phyloP scores from a whole-genome alignment of 2,797 vertebrate species.

The Rhynchotus rufescens region DNA sequence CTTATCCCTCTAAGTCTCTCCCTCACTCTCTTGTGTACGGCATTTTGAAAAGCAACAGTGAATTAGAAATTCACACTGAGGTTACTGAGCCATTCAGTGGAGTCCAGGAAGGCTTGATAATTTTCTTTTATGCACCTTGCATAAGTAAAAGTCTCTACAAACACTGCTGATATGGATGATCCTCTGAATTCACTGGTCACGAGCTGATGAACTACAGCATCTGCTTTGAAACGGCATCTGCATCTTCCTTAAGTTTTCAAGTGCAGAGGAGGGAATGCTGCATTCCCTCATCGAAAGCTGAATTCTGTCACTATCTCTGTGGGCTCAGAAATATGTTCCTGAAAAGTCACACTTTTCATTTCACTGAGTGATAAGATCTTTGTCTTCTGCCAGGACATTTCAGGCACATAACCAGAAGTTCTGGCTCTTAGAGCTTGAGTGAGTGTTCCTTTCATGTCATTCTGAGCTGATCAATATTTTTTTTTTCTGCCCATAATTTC shows the following conservation, averaged over 20 bases:
- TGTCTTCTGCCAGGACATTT: conserved; percentile 15
- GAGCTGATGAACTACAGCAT: not conserved
- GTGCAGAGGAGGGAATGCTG: not conserved
- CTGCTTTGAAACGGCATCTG: not conserved
- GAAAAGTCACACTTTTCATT: conserved; percentile 9
- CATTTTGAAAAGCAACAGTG: not conserved
- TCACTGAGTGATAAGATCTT: conserved; percentile 15
- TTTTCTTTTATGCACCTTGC: not conserved
- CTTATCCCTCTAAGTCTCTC: not conserved
- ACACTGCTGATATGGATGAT: not conserved
- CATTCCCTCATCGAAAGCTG: not conserved
- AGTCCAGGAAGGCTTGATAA: not conserved
- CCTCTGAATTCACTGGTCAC: not conserved
- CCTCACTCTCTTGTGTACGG: not conserved
- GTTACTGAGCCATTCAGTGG: not conserved
- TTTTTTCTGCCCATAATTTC: conserved; percentile 38
- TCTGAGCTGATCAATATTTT: conserved; percentile 30
- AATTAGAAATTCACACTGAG: not conserved
- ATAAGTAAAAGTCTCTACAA: not conserved
- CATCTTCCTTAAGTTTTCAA: not conserved
- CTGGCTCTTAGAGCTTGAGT: not conserved
- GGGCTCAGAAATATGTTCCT: not conserved
- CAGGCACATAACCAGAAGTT: conserved; percentile 3
- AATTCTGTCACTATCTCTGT: not conserved
- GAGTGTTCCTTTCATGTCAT: not conserved